Conservation (phyloP, 2,888 invertebrate genomes). For the Oligia strigilis region DNA sequence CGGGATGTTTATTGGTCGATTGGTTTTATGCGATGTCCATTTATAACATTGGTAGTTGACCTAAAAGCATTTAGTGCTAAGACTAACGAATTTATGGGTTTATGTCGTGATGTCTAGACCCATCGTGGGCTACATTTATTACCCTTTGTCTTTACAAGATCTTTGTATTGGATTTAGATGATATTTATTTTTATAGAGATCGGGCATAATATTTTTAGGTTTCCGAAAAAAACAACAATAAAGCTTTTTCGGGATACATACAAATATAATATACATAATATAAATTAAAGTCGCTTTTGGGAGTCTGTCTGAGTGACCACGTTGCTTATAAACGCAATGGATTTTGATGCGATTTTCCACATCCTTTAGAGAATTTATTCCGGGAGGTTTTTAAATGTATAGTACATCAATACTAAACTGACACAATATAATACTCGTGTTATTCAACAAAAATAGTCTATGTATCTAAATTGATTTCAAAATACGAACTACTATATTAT, state of each 20-base stretch:
- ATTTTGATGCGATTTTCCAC: too few relatives aligned
- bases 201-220: not conserved
- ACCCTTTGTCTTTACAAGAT: conserved; percentile 13
- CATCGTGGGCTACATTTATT: conserved; percentile 42
- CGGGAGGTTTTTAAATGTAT: too few relatives aligned
- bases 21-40: conserved; percentile 65
- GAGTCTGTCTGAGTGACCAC: too few relatives aligned
- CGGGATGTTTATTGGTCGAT: conserved; percentile 61
- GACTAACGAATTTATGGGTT: conserved; percentile 62
- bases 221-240: not conserved
- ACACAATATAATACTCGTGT: too few relatives aligned
- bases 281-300: too few relatives aligned
- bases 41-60: conserved; percentile 66
- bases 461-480: too few relatives aligned
- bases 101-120: conserved; percentile 40
- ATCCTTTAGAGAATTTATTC: too few relatives aligned
- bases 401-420: too few relatives aligned
- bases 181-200: not conserved
- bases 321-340: too few relatives aligned
- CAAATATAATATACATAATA: too few relatives aligned
- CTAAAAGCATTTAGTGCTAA: conserved; percentile 66
- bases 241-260: not conserved
- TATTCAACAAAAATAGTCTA: too few relatives aligned
- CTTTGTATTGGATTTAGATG: conserved; percentile 1
- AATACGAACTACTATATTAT: too few relatives aligned